phyloP scores from a whole-genome alignment of 92 coral and sea anemone species.

The Parazoanthus darwini region DNA sequence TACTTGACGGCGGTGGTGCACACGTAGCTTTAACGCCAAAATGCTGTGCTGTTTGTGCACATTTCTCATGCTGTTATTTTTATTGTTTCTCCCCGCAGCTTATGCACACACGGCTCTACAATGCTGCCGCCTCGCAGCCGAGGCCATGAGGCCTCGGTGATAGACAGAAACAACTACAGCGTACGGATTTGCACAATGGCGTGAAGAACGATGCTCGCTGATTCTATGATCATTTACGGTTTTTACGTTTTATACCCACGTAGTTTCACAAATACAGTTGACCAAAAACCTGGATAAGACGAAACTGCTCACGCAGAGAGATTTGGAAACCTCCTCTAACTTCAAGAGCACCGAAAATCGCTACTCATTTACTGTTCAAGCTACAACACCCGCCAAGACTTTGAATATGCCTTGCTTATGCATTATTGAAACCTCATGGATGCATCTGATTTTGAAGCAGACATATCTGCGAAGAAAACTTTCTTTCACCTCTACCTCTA shows the following conservation, averaged over 20 bases:
- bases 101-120: too few relatives aligned
- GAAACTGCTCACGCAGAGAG: background rate
- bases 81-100: too few relatives aligned
- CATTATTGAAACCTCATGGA: background rate
- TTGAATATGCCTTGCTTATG: background rate
- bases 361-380: background rate
- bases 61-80: too few relatives aligned
- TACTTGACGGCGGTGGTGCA: too few relatives aligned
- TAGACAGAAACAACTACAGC: too few relatives aligned
- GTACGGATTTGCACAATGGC: background rate
- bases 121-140: too few relatives aligned
- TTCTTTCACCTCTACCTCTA: slow-evolving; percentile 21
- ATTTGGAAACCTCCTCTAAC: background rate
- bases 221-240: too few relatives aligned
- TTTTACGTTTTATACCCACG: background rate
- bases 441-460: background rate
- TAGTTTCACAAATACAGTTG: background rate
- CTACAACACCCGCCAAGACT: background rate
- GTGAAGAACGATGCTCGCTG: background rate
- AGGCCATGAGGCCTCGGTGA: too few relatives aligned
- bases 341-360: background rate
- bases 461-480: background rate
- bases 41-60: too few relatives aligned
- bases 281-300: background rate
- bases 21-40: too few relatives aligned